These are phyloP conservation scores for Sebastes trivittatus DNA, from an alignment of 2,797 vertebrate genomes.

Conservation along the genomic window DNA sequence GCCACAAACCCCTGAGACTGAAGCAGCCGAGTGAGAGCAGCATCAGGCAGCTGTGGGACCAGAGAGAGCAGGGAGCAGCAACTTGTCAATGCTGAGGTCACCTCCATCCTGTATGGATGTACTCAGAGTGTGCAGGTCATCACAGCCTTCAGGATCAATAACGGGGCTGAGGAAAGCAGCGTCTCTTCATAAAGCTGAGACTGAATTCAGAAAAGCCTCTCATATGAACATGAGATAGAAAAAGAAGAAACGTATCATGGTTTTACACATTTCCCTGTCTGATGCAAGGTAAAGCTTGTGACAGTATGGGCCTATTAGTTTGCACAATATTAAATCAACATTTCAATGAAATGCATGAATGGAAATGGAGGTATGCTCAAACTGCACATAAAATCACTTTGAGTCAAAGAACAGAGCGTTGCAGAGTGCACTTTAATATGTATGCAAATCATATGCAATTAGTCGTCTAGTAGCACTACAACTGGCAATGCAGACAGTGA, in stretches of 20 bases:
- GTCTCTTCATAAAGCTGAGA: background rate
- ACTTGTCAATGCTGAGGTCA: conserved; percentile 71
- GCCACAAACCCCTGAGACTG: conserved; percentile 82
- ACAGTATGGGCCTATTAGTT: background rate
- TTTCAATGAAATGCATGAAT: conserved; percentile 53
- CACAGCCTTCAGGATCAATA: background rate
- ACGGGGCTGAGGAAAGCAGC: conserved; percentile 3
- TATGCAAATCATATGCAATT: conserved; percentile 31
- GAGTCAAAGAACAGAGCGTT: conserved; percentile 14
- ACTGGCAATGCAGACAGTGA: background rate
- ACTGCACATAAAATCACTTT: conserved; percentile 31
- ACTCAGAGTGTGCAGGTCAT: background rate
- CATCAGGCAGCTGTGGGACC: conserved; percentile 53
- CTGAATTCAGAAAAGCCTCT: background rate
- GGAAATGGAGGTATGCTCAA: conserved; percentile 16
- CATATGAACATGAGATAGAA: background rate
- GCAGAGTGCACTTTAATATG: conserved; percentile 21
- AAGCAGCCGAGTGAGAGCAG: conserved; percentile 75
- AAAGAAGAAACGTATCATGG: background rate
- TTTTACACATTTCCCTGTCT: conserved; percentile 5
- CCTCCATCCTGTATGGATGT: background rate
- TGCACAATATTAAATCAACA: conserved; percentile 46
- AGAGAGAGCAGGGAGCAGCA: conserved; percentile 57
- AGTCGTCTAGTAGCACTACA: conserved; percentile 1
- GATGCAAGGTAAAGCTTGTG: background rate